Percentiles rank a stretch among this genome's conserved stretches.
Evolutionary conservation across 2,797 vertebrate genomes (phyloP).

Genomic region (Aeoliscus strigatus): DNA sequence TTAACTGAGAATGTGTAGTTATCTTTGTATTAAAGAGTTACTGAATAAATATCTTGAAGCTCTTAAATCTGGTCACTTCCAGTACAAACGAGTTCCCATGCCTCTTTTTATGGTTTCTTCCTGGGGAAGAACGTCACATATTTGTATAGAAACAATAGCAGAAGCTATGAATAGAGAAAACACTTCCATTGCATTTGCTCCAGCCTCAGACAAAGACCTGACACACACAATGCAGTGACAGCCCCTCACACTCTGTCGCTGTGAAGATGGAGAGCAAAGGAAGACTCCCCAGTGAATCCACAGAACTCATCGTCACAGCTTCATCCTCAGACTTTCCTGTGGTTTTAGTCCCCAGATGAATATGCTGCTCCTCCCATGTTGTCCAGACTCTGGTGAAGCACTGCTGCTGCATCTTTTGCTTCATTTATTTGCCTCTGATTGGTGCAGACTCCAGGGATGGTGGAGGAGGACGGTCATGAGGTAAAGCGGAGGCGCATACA

Average conservation of each 20-base stretch:
- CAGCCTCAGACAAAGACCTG: slow-evolving; percentile 11
- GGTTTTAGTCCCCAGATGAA: slow-evolving; percentile 30
- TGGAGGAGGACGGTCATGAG: slow-evolving; percentile 78
- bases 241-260: no score
- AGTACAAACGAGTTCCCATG: background rate
- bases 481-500: slow-evolving; percentile 72
- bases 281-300: slow-evolving; percentile 50
- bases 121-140: background rate
- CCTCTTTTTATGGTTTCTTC: background rate
- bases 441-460: slow-evolving; percentile 40
- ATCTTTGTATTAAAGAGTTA: no score
- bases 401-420: background rate
- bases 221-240: slow-evolving; percentile 7
- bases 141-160: background rate
- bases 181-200: slow-evolving; percentile 8
- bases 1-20: no score
- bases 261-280: slow-evolving; percentile 57
- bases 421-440: slow-evolving; percentile 6
- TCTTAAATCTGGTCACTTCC: no score
- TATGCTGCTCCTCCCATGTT: slow-evolving; percentile 1
- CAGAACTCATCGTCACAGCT: slow-evolving; percentile 21
- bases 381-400: background rate
- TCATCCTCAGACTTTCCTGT: slow-evolving; percentile 45
- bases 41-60: no score
- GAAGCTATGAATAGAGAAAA: background rate